Percentiles rank a stretch among this genome's conserved stretches.
Evolutionary conservation across 1,140 invertebrate genomes (phyloP).

Genomic region (Zophobas morio): DNA sequence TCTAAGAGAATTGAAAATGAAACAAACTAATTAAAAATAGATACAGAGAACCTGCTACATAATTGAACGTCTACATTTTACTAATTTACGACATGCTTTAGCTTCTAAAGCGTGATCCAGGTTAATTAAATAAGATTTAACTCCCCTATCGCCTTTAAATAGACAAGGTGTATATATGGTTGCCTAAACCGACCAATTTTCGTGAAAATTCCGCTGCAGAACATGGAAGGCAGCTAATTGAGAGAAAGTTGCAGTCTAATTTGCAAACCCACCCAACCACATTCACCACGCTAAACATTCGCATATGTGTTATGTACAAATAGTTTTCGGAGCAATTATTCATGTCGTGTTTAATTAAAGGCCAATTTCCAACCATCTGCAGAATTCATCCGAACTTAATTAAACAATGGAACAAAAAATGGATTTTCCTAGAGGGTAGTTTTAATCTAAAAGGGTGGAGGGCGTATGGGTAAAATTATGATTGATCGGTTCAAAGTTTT

Average conservation of each 20-base stretch:
- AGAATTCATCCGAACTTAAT: conserved; percentile 14
- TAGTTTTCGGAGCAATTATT: conserved; percentile 12
- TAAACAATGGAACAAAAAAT: conserved; percentile 16
- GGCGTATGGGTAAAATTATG: no score
- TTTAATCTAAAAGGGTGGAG: no score
- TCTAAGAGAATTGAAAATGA: conserved; percentile 5
- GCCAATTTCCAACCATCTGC: conserved; percentile 28
- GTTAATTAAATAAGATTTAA: conserved; percentile 37
- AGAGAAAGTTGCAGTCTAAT: conserved; percentile 5
- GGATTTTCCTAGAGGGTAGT: no score
- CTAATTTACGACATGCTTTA: conserved; percentile 14
- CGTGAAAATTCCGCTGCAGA: background rate
- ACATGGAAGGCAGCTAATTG: no score
- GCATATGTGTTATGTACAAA: conserved; percentile 11
- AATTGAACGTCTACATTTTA: conserved; percentile 27
- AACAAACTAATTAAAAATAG: conserved; percentile 28
- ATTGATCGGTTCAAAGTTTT: no score
- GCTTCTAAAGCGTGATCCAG: conserved; percentile 11
- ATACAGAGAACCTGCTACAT: conserved; percentile 16
- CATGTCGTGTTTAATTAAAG: conserved; percentile 13
- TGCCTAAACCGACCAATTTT: background rate
- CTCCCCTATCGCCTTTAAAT: background rate
- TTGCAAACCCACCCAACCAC: background rate
- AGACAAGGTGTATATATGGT: background rate
- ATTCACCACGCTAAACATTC: no score